Evolutionary conservation across 37 sponge, comb jelly and placozoan genomes (phyloP), one percentile per base, ranked within the genome.

Genomic region (Petrosia ficiformis): DNA sequence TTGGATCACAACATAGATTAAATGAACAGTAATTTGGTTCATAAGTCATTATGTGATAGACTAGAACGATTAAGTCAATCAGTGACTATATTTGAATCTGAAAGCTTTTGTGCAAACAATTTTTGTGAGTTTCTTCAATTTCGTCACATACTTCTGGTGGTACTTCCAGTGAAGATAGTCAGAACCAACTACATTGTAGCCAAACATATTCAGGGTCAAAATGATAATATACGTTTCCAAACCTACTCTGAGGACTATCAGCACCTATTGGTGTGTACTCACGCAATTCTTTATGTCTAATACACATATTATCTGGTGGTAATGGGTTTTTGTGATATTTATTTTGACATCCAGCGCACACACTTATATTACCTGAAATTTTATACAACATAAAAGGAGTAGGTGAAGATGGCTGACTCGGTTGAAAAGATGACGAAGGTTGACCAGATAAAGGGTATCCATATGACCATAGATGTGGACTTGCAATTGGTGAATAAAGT

Each of bases 261-360:
- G 56, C 16, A 8, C 72, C 42, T 1, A n/a, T 36, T 32, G 74
- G 74, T 2, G 57, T 42, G 64, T 44, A 81, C 52, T 40, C 52
- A 34, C 68, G 66, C 81, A 73, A 81, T 42, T 81, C 81, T 64
- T 72, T 34, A 31, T 81, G 81, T 30, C 39, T 35, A 4, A 81
- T 71, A 57, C 81, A 81, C 37, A 81, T 26, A 34, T 81, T 57
- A 64, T 73, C 29, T 2, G 80, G 80, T 40, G 72, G 80, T 6
- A 30, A 11, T 28, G 65, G 10, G 3, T 33, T 42, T 25, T 72
- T 81, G 30, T 44, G 26, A 57, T 73, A 81, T 16, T 48, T 61
- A 24, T 81, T 72, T 11, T 57, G 52, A 42, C 81, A 81, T 41
- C 81, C 81, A 43, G 8, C 2, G 43, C 74, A 81, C 2, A 72